These are phyloP conservation scores for Campoplex capitator DNA, from an alignment of 2,888 invertebrate genomes.

Conservation along the genomic window DNA sequence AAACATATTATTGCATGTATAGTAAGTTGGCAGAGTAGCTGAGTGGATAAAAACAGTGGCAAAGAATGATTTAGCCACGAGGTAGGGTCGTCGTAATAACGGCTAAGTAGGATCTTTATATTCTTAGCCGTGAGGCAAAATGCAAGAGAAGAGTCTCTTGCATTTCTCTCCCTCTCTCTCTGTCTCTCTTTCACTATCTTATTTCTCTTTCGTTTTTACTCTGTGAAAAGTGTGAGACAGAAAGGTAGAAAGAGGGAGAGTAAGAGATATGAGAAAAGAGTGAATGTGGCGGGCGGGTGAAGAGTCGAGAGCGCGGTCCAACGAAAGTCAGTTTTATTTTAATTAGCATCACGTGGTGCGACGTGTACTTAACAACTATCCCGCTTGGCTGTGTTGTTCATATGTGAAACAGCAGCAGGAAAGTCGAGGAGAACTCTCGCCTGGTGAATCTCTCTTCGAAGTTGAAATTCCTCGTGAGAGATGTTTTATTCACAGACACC, in stretches of 20 bases:
- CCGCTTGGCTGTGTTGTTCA: slow-evolving; percentile 62
- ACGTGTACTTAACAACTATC: slow-evolving; percentile 83
- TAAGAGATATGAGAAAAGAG: slow-evolving; percentile 42
- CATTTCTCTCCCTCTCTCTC: not conserved
- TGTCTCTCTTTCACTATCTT: not conserved
- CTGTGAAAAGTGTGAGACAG: slow-evolving; percentile 44
- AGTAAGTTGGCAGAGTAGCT: not conserved
- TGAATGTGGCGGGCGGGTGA: slow-evolving; percentile 56
- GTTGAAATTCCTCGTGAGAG: slow-evolving; percentile 81
- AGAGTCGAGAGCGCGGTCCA: slow-evolving; percentile 69
- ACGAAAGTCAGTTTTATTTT: slow-evolving; percentile 82
- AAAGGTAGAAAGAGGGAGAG: slow-evolving; percentile 46
- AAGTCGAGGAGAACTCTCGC: slow-evolving; percentile 51
- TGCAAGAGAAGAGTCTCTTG: slow-evolving; percentile 46
- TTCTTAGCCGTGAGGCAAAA: slow-evolving; percentile 82
- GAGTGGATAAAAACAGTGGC: slow-evolving; percentile 78
- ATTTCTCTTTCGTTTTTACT: slow-evolving; percentile 1
- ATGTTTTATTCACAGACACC: slow-evolving; percentile 84
- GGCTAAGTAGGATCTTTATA: slow-evolving; percentile 84
- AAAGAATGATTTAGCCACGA: slow-evolving; percentile 81
- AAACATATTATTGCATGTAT: slow-evolving; percentile 3
- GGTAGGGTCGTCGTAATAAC: slow-evolving; percentile 81
- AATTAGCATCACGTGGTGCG: slow-evolving; percentile 84
- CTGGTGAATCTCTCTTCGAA: slow-evolving; percentile 71
- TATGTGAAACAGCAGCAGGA: slow-evolving; percentile 61